Percentiles rank a stretch among this genome's conserved stretches.
Evolutionary conservation across 2,888 invertebrate genomes (phyloP).

Genomic region (Agrochola circellaris): DNA sequence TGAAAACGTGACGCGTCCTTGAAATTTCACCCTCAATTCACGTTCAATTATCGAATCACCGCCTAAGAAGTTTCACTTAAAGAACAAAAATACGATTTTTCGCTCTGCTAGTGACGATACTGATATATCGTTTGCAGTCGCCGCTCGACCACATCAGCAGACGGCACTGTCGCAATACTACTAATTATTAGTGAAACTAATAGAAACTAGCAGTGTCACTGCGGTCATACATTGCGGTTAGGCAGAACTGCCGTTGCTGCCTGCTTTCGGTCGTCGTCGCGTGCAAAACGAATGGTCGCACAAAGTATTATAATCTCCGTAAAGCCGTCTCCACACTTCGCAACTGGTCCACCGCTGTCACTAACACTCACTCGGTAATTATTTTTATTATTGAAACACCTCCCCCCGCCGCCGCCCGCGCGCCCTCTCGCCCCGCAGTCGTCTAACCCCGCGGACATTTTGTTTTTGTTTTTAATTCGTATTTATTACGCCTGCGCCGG

Average conservation of each 20-base stretch:
- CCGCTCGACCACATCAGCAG: no score
- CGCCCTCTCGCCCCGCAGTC: conserved; percentile 30
- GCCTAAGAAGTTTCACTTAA: no score
- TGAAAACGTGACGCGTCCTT: no score
- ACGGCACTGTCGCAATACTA: no score
- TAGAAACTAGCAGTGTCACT: no score
- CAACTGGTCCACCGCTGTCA: conserved; percentile 74
- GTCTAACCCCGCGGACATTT: conserved; percentile 58
- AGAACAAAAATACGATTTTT: no score
- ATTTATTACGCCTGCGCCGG: conserved; percentile 70
- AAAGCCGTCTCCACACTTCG: conserved; percentile 69
- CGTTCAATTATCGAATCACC: no score
- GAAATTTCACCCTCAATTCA: no score
- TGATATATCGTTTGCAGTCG: no score
- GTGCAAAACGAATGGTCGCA: neutral
- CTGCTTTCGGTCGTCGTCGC: neutral
- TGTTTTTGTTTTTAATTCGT: conserved; percentile 76
- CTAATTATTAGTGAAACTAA: no score
- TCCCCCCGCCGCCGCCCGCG: conserved; percentile 57
- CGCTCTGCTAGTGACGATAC: no score
- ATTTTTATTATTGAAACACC: conserved; percentile 76
- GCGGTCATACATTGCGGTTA: neutral
- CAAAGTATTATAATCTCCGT: neutral
- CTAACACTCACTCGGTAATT: conserved; percentile 83
- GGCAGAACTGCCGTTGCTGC: no score